A percentile compares a stretch with the other conserved stretches of the same genome.
phyloP scores from a whole-genome alignment of 2,113 vertebrate genomes.

The Ictalurus punctatus region DNA sequence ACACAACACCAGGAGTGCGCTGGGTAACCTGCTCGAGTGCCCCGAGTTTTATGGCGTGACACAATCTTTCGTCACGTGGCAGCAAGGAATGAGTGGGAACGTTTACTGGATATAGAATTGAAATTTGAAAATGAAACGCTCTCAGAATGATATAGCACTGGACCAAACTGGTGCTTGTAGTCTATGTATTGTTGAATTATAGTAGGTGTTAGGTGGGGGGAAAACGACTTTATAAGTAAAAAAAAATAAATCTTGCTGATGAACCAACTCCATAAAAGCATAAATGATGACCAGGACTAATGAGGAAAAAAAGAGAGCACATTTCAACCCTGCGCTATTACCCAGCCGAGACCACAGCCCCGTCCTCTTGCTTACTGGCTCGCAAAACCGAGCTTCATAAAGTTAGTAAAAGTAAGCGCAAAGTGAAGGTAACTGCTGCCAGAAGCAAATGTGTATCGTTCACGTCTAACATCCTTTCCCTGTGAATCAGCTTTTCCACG shows the following conservation, averaged over 20 bases:
- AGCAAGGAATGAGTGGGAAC: neutral
- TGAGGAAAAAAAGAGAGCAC: neutral
- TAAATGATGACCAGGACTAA: neutral
- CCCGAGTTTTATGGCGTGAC: conserved; percentile 1
- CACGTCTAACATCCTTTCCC: neutral
- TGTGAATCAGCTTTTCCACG: neutral
- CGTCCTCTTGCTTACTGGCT: neutral
- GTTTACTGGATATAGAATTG: neutral
- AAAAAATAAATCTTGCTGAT: neutral
- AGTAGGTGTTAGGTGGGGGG: neutral
- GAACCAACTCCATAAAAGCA: neutral
- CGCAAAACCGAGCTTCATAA: too few species aligned
- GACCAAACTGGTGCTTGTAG: neutral
- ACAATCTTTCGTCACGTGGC: neutral
- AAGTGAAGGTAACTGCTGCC: neutral
- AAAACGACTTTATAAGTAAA: neutral
- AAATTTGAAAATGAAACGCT: neutral
- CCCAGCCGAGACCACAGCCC: neutral
- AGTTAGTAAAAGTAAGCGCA: neutral
- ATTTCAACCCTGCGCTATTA: neutral
- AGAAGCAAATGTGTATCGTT: neutral
- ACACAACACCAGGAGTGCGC: neutral
- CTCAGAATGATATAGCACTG: neutral
- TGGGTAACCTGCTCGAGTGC: neutral
- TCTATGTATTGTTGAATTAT: neutral